Conservation (phyloP, 2,888 invertebrate species). For the Hyposoter dolosus region DNA sequence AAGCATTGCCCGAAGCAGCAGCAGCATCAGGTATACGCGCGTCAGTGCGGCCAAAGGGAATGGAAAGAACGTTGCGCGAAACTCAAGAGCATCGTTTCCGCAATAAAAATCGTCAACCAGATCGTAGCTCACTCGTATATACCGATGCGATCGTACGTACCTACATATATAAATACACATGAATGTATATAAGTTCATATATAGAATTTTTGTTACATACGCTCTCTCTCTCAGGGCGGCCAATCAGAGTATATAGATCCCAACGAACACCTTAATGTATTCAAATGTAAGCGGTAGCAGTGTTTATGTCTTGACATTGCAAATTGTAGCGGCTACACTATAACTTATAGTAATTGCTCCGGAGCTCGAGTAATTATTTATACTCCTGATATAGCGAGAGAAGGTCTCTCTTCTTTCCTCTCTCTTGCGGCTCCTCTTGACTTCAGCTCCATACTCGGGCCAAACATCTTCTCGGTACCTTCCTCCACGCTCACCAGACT, state of each 20-base stretch:
- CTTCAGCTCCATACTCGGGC: slow-evolving; percentile 40
- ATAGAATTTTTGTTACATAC: slow-evolving; percentile 15
- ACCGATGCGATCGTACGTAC: slow-evolving; percentile 77
- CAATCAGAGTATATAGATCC: slow-evolving; percentile 78
- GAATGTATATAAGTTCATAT: slow-evolving; percentile 8
- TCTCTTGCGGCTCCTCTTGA: slow-evolving; percentile 41
- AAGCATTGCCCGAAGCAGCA: slow-evolving; percentile 55
- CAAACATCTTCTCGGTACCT: slow-evolving; percentile 32
- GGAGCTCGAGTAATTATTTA: slow-evolving; percentile 84
- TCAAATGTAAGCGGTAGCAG: slow-evolving; percentile 85
- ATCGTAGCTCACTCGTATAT: slow-evolving; percentile 81
- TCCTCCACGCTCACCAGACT: slow-evolving; percentile 39
- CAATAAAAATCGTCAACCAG: slow-evolving; percentile 84
- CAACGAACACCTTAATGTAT: slow-evolving; percentile 82
- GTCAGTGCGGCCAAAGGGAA: slow-evolving; percentile 27
- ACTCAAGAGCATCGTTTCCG: slow-evolving; percentile 78
- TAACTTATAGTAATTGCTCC: slow-evolving; percentile 85
- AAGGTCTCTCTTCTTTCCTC: slow-evolving; percentile 35
- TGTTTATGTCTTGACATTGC: slow-evolving; percentile 85
- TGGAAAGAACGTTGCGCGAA: slow-evolving; percentile 65
- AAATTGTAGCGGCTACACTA: slow-evolving; percentile 84
- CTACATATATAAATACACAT: slow-evolving; percentile 15
- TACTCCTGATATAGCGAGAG: slow-evolving; percentile 81
- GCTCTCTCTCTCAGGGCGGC: slow-evolving; percentile 75
- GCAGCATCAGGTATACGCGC: slow-evolving; percentile 41